phyloP scores from a whole-genome alignment of 35 echinoderm and acorn worm genomes.

The Nesometra sesokonis region DNA sequence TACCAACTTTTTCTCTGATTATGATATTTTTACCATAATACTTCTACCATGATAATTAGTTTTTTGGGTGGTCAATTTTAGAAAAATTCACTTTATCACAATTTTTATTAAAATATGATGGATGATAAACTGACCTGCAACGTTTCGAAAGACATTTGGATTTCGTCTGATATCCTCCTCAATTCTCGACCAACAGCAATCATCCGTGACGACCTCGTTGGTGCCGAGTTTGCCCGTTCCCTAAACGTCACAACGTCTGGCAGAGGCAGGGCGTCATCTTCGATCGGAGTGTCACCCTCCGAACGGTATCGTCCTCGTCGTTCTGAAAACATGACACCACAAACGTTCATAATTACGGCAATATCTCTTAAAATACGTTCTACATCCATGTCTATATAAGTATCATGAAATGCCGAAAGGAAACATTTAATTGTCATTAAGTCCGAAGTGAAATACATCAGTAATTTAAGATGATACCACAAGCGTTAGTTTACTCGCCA shows the following conservation, averaged over 20 bases:
- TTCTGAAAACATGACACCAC: not conserved
- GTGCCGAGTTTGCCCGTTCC: constrained; percentile 51
- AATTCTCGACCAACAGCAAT: constrained; percentile 43
- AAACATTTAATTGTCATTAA: not conserved
- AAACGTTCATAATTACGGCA: not conserved
- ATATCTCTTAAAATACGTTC: not conserved
- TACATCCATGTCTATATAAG: not conserved
- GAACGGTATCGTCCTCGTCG: constrained; percentile 24
- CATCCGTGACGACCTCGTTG: constrained; percentile 21
- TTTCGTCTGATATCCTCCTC: constrained; percentile 62
- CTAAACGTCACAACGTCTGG: constrained; percentile 56
- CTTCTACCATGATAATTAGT: no score
- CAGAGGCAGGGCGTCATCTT: constrained; percentile 21
- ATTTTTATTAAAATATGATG: no score
- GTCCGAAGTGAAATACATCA: not conserved
- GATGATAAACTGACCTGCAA: not conserved
- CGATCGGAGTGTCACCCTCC: constrained; percentile 16
- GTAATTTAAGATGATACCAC: no score
- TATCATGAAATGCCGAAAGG: not conserved
- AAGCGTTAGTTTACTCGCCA: no score
- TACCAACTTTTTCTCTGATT: no score
- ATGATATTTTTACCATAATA: no score
- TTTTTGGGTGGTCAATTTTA: no score
- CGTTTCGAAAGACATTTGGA: constrained; percentile 19
- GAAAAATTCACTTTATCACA: no score